A percentile compares a stretch with the other conserved stretches of the same genome.
Evolutionary conservation across 2,113 vertebrate species (phyloP).

Genomic region (Psettodes erumei): DNA sequence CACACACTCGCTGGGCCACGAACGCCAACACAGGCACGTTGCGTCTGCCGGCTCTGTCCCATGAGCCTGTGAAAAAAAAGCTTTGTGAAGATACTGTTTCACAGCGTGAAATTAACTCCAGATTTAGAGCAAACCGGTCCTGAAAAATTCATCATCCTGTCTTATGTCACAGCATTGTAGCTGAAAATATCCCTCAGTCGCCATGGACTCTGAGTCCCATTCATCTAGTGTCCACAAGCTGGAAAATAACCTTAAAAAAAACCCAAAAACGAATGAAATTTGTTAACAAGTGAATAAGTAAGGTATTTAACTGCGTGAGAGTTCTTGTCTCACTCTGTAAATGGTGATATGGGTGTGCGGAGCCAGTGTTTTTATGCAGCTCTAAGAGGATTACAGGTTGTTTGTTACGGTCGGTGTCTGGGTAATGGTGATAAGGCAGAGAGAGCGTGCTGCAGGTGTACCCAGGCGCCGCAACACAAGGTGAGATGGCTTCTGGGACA

Average conservation of each 20-base stretch:
- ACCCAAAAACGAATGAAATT: constrained; percentile 20
- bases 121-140: constrained; percentile 47
- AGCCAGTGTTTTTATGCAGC: constrained; percentile 64
- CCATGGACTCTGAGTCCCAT: constrained; percentile 16
- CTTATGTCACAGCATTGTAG: constrained; percentile 2
- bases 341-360: constrained; percentile 51
- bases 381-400: constrained; percentile 81
- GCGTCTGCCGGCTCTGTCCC: constrained; percentile 42
- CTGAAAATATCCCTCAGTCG: constrained; percentile 29
- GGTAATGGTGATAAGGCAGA: constrained; percentile 74
- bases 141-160: constrained; percentile 42
- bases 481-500: constrained; percentile 46
- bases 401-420: constrained; percentile 76
- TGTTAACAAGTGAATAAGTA: constrained; percentile 51
- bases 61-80: constrained; percentile 20
- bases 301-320: constrained; percentile 48
- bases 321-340: constrained; percentile 66
- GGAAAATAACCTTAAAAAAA: constrained; percentile 15
- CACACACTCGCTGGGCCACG: constrained; percentile 18
- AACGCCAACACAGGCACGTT: constrained; percentile 32
- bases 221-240: constrained; percentile 31
- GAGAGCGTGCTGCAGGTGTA: constrained; percentile 55
- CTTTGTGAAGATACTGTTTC: constrained; percentile 50
- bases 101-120: constrained; percentile 71
- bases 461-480: constrained; percentile 48